Evolutionary conservation across 37 sponge, comb jelly and placozoan genomes (phyloP).

Genomic region (Petrosia ficiformis): DNA sequence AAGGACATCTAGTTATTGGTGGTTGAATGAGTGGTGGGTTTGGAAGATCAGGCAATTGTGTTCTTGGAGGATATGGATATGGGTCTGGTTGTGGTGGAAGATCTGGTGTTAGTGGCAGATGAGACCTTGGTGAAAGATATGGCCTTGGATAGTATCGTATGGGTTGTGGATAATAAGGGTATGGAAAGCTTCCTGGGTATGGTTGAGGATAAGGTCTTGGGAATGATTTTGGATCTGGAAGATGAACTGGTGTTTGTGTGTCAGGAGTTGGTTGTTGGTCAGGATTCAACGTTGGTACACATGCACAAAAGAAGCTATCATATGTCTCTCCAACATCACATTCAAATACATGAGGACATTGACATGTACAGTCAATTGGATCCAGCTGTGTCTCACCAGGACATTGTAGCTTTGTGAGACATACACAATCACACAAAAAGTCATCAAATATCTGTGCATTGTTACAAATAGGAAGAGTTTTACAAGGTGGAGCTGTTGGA

Average conservation of each 20-base stretch:
- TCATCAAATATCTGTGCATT: neutral
- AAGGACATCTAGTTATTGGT: too few species aligned
- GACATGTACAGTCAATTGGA: neutral
- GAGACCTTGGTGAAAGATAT: neutral
- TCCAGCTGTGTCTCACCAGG: neutral
- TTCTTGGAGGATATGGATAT: neutral
- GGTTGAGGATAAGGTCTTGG: neutral
- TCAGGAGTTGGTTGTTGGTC: neutral
- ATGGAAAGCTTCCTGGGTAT: neutral
- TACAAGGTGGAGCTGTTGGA: too few species aligned
- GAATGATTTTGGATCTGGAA: neutral
- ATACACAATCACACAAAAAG: conserved; percentile 25
- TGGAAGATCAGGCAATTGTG: neutral
- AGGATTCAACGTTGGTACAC: neutral
- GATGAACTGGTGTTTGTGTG: neutral
- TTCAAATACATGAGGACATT: neutral
- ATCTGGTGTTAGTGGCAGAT: neutral
- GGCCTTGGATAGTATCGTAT: neutral
- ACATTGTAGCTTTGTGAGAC: conserved; percentile 1
- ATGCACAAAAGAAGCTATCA: conserved; percentile 17
- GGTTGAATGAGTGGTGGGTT: too few species aligned
- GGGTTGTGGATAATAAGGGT: neutral
- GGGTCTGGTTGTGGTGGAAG: neutral
- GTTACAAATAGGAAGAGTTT: too few species aligned
- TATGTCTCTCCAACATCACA: neutral